Base-by-base conservation (phyloP, 2,113 vertebrate species). In the Colinus virginianus region DNA sequence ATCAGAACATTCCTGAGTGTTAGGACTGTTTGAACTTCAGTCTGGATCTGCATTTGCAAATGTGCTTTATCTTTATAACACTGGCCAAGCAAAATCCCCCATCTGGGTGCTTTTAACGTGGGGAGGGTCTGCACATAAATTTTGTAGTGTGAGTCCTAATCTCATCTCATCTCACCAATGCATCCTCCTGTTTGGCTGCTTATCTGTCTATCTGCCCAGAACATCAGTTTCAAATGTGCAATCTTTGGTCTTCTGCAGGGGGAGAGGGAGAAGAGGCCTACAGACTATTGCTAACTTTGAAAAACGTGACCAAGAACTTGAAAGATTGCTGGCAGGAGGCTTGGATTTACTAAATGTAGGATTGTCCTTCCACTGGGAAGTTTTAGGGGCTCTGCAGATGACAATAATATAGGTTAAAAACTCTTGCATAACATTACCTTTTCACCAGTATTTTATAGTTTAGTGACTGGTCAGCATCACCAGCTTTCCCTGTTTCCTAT, bases 41-140 rank as follows among this genome's bases (percentile, higher is more conserved):
- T 53, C 62, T 92, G 90, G 80, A 69, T 70, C 63, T 30, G 86
- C 28, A 5, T 74, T 66, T 82, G 70, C 23, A 55, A 90, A 74
- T 93, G 94, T 92, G 90, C 90, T 92, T 95, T 95, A 93, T 96
- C 94, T 96, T 46, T 51, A 63, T 49, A 42, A 77, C 42, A 45
- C 26, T 4, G 72, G 88, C 85, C 38, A 58, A 58, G 61, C 3
- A 59, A 48, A 90, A 77, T 45, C 78, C 84, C 68, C 74, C 90
- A 76, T 45, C 78, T 93, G 94, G 75, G 75, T 61, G 23, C 74
- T 87, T 56, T 5, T 72, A 85, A 59, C 48, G 51, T 0, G 0
- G 46, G 86, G 71, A 93, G 61, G 84, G 66, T 66, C 71, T 56
- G 76, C 80, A 81, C 19, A 13, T 69, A 64, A 66, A 45, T 87